phyloP scores from a whole-genome alignment of 2,113 vertebrate genomes.

The Aix galericulata region DNA sequence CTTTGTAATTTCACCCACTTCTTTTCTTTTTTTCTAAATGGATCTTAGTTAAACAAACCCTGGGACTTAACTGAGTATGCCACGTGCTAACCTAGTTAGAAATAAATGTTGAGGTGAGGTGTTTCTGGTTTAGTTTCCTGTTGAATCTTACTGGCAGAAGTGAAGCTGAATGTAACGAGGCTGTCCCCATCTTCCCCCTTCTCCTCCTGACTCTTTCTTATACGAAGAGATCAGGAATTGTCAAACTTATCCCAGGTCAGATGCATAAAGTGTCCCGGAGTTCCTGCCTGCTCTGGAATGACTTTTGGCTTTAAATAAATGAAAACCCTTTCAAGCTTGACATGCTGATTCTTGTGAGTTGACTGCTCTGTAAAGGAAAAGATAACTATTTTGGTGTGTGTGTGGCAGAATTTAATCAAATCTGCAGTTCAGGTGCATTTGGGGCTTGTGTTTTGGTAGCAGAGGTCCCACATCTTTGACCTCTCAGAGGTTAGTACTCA shows the following conservation, averaged over 20 bases:
- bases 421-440: not conserved
- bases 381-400: too few species aligned
- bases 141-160: not conserved
- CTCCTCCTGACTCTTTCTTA: not conserved
- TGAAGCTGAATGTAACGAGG: not conserved
- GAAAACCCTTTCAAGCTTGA: not conserved
- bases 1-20: not conserved
- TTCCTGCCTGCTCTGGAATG: not conserved
- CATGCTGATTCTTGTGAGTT: not conserved
- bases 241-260: not conserved
- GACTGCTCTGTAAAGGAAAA: not conserved
- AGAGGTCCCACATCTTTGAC: not conserved
- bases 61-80: not conserved
- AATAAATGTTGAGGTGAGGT: not conserved
- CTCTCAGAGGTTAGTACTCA: not conserved
- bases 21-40: not conserved
- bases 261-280: not conserved
- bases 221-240: not conserved
- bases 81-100: not conserved
- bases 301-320: not conserved
- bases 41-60: not conserved
- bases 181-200: not conserved
- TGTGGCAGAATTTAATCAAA: not conserved
- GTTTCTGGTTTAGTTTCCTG: not conserved
- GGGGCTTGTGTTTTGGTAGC: not conserved